Evolutionary conservation across 2,113 vertebrate species (phyloP), one percentile per base, ranked within the genome.

Genomic region (Elaphurus davidianus): DNA sequence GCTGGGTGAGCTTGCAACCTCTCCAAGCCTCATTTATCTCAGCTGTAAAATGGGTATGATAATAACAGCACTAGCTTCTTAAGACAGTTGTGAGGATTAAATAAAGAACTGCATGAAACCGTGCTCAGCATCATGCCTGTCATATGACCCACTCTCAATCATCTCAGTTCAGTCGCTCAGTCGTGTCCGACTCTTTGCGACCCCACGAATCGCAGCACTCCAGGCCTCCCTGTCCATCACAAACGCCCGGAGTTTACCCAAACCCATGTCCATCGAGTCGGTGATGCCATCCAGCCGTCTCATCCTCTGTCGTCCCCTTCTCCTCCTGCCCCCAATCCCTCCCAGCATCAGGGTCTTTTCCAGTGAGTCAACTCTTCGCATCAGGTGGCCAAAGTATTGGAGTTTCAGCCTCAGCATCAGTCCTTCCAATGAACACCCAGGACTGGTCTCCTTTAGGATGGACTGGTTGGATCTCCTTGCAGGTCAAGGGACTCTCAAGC

Each of bases 21-120:
- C 67, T 86, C 30, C 62, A 43, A 74, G 27, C 54, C 62, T 97
- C 43, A 45, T 86, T 86, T 55, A 62, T 36, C 47, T 93, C 50
- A 25, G 36, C 62, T 87, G 12, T 76, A 78, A 89, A 92, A 91
- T 11, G 57, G 30, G 27, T 55, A 45, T 82, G 54, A 85, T 55
- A 33, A 12, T 30, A 82, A 96, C 30, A 94, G 25, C 4, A 1
- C 30, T 23, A 33, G 79, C 5, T 90, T 94, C 47, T 82, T 33
- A 25, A 64, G 36, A 59, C n/a, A 45, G 6, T 54, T 78, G 2
- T 50, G 54, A 89, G 5, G 28, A 71, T 47, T 62, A 30, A 87
- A 88, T 12, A 25, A 95, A 40, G 36, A 45, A 50, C 97, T 30
- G 8, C 2, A 84, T 52, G 8, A 40, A 47, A 87, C 27, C 43